phyloP scores from a whole-genome alignment of 2,888 invertebrate species.

The Conops quadrifasciatus region DNA sequence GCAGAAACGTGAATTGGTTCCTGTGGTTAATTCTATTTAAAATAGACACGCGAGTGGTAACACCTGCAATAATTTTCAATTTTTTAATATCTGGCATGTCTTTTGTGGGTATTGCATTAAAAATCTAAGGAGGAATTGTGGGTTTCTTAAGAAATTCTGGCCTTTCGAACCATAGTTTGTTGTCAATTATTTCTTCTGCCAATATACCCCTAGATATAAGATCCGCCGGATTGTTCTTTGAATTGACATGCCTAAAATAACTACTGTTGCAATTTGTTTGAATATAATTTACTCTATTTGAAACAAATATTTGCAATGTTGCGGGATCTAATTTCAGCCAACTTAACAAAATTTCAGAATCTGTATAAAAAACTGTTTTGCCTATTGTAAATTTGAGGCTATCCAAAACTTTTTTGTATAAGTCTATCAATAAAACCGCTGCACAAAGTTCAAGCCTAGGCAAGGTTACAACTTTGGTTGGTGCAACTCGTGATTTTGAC shows the following conservation, averaged over 20 bases:
- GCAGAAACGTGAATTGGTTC: neutral
- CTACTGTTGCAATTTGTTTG: slow-evolving; percentile 20
- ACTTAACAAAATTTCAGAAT: slow-evolving; percentile 31
- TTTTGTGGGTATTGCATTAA: neutral
- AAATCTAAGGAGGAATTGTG: neutral
- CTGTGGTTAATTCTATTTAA: neutral
- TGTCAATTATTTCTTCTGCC: neutral
- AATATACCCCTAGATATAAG: slow-evolving; percentile 6
- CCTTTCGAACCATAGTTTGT: neutral
- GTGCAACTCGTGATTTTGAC: slow-evolving; percentile 37
- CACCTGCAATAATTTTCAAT: neutral
- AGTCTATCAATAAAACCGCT: slow-evolving; percentile 28
- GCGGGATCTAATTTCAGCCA: slow-evolving; percentile 27
- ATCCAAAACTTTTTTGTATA: slow-evolving; percentile 23
- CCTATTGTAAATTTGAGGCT: slow-evolving; percentile 13
- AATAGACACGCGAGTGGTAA: neutral
- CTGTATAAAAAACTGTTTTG: slow-evolving; percentile 18
- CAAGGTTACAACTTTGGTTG: slow-evolving; percentile 22
- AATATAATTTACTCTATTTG: slow-evolving; percentile 29
- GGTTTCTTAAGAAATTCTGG: neutral
- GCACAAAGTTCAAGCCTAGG: slow-evolving; percentile 35
- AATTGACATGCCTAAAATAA: slow-evolving; percentile 33
- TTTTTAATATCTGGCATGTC: slow-evolving; percentile 11
- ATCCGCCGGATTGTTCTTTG: slow-evolving; percentile 35
- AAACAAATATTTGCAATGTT: slow-evolving; percentile 32